Evolutionary conservation across 2,888 invertebrate genomes (phyloP), one percentile per base, ranked within the genome.

Genomic region (Aporophyla nigra): DNA sequence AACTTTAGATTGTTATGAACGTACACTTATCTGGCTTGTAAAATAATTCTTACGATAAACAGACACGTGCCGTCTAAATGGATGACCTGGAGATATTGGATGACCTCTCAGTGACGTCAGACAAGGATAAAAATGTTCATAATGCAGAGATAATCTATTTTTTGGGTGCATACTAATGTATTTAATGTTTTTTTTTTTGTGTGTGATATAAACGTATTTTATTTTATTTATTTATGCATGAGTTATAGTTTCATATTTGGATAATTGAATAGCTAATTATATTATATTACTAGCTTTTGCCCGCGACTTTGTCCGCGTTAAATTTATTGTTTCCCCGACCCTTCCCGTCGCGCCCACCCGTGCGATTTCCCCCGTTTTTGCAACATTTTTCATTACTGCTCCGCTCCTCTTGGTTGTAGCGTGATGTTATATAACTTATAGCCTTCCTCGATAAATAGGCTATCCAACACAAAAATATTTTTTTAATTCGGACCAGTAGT

Each of bases 1-100:
- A 85, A 84, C 86, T 84, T 84, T 85, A 83, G 83, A 82, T 85
- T 82, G 86, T 85, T 85, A 27, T 82, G 86, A 72, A 82, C 71
- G 40, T 46, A 33, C 24, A 82, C 61, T 78, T 83, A 82, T 85
- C 74, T 65, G 40, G 6, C 59, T 67, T 58, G 59, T 67, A 65
- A 82, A 74, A 84, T 81, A 76, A 70, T 75, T 68, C 16, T 53
- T 5, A 40, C 19, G 80, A 82, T 80, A 84, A 72, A 49, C 5
- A 2, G 53, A 74, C 83, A 85, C 86, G 83, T 82, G 83, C 61
- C 74, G 56, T 65, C 56, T n/a, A 74, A 74, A 81, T 62, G 81
- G 70, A 81, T 74, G 74, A 62, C 74, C 74, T 71, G 53, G 21
- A 62, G 83, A 83, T 85, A 77, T 14, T 12, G 6, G 10, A 24